Evolutionary conservation across 2,113 vertebrate species (phyloP), one percentile per base, ranked within the genome.

Genomic region (Oriolus oriolus): DNA sequence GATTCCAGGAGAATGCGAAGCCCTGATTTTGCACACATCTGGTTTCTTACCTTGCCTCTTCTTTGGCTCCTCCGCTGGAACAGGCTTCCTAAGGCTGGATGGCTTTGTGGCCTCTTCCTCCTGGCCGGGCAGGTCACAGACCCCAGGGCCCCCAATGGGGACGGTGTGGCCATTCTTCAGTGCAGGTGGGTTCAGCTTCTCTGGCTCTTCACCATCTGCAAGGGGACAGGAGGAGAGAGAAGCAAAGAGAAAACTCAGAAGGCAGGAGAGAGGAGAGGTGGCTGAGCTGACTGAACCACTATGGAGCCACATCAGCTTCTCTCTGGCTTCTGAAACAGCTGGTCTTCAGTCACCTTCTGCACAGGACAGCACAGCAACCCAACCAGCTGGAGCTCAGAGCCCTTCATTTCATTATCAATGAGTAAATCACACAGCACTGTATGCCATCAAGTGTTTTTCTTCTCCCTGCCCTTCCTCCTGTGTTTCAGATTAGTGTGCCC

Each of bases 91-190:
- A 35, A 98, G 97, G 96, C 95, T 98, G 80, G 98, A 66, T 93
- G 95, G 95, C 91, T 97, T 98, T 70, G 97, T 97, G 10, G 97
- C 93, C 52, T 99, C 99, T 11, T 97, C 97, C 23, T 98, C 97
- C 73, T 86, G 93, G 59, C 97, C 97, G 81, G 93, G 83, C 65
- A 97, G 95, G 54, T 97, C 97, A 11, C 97, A 84, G 19, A 94
- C 39, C 18, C 95, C 79, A 0, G 93, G 13, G 24, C 64, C 95
- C 17, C 97, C 96, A 2, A 98, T 56, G 7, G 99, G 99, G 41
- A 98, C 90, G 0, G 99, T 99, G 85, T 99, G 99, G 86, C 99
- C 99, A n/a, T 99, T 99, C 97, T 99, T 99, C 94, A 99, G 96
- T 3, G 98, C 95, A 13, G 96, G 82, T 1, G 97, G 98, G 96